Evolutionary conservation across 2,797 vertebrate species (phyloP), one percentile per base, ranked within the genome.

Genomic region (Pipistrellus nathusii): DNA sequence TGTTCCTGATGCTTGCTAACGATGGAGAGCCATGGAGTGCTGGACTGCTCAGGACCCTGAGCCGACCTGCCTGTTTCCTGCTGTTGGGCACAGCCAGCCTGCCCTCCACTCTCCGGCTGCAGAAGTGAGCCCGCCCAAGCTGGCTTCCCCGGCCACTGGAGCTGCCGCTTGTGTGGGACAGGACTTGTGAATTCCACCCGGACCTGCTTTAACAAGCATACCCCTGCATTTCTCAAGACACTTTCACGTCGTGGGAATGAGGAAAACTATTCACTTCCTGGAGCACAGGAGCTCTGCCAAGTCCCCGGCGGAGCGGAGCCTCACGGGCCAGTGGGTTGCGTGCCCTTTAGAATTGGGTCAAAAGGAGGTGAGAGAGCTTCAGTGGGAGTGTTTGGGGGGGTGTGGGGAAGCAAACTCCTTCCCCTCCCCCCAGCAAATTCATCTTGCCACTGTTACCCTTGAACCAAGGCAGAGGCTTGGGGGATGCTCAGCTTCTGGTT

Each of bases 181-280:
- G 48, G 59, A 84, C 30, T 94, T 69, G 68, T 46, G 87, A 59
- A 3, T 35, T 15, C 89, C 48, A 46, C n/a, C 18, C 0, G 1
- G 51, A 48, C 46, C 59, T 4, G 8, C 44, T 77, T 64, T 23
- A 20, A 11, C 35, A 73, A 72, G 46, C n/a, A 35, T 41, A 21
- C n/a, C 51, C 44, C 41, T 96, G 94, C 53, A 20, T 88, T 95
- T 95, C 93, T 91, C 91, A 77, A 15, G 59, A 91, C 75, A 78
- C 93, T 87, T 86, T 66, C 78, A 48, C 80, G 95, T 86, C 3
- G 1, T 96, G 95, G 86, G 87, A 93, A 95, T 23, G 73, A 78
- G 77, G 75, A 72, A 83, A 93, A 77, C 69, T 35, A 44, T 85
- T 81, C 83, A 82, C 44, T 94, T 91, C 85, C 89, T 81, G 66